These are phyloP conservation scores for Cisticola juncidis DNA, from an alignment of 2,113 vertebrate genomes.

Conservation along the genomic window DNA sequence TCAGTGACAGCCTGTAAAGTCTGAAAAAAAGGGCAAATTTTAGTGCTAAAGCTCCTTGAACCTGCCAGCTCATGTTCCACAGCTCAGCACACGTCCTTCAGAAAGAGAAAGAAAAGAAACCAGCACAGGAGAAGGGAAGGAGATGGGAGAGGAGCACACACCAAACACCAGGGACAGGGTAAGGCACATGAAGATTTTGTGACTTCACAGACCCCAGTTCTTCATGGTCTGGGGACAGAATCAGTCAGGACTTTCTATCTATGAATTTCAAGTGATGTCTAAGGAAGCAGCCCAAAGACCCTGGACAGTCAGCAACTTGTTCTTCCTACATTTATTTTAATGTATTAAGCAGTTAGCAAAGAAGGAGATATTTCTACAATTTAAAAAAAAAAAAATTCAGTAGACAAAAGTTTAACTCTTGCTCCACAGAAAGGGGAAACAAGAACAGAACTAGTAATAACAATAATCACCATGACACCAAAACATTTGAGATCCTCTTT, in stretches of 20 bases:
- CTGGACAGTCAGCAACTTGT: background rate
- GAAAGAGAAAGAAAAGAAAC: background rate
- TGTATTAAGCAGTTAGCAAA: background rate
- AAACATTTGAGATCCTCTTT: background rate
- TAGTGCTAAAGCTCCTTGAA: background rate
- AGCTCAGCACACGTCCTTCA: background rate
- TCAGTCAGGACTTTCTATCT: background rate
- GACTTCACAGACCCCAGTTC: background rate
- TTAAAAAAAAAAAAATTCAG: background rate
- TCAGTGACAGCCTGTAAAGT: background rate
- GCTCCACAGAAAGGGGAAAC: background rate
- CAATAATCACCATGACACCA: background rate
- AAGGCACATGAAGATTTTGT: background rate
- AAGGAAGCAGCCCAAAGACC: background rate
- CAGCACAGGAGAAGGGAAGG: background rate
- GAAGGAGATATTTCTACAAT: background rate
- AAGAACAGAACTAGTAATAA: background rate
- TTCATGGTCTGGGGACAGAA: background rate
- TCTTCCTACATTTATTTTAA: background rate
- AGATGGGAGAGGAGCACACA: background rate
- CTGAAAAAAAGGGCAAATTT: background rate
- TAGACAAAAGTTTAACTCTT: background rate
- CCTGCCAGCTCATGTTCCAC: fast-evolving
- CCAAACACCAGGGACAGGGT: background rate
- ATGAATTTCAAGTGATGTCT: background rate